Conservation (phyloP, 2,113 vertebrate species). For the Camarhynchus parvulus region DNA sequence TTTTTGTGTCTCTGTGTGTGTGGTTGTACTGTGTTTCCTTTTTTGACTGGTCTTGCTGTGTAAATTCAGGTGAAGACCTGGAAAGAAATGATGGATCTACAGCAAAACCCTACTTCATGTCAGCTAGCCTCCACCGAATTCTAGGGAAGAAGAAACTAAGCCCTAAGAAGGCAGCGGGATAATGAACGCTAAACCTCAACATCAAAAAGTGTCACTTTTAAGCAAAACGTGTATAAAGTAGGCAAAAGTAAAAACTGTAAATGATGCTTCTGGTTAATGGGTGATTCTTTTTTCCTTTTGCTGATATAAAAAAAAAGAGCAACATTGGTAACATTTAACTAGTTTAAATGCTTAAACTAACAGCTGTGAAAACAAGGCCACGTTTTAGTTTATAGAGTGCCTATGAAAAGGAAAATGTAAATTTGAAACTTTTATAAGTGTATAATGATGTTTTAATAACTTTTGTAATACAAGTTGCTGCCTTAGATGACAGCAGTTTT, state of each 20-base stretch:
- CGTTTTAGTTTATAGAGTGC: conserved; percentile 70
- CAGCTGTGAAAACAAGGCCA: conserved; percentile 55
- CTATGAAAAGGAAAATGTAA: conserved; percentile 67
- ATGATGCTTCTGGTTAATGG: conserved; percentile 66
- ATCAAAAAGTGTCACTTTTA: conserved; percentile 47
- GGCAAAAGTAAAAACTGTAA: conserved; percentile 60
- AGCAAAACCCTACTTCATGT: conserved; percentile 93
- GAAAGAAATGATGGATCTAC: conserved; percentile 94
- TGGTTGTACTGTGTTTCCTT: background rate
- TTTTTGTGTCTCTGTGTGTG: background rate
- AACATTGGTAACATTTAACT: background rate
- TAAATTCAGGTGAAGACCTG: conserved; percentile 91
- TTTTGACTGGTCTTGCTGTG: conserved; percentile 51
- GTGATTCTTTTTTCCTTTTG: conserved; percentile 56
- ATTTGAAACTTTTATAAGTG: conserved; percentile 71
- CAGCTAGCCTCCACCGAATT: conserved; percentile 89
- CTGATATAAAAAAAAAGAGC: conserved; percentile 32
- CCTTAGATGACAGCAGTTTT: conserved; percentile 68
- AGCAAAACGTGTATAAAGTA: conserved; percentile 55
- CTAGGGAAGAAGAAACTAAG: conserved; percentile 86
- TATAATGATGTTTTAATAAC: conserved; percentile 73
- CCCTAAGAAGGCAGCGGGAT: conserved; percentile 79
- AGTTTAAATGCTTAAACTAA: conserved; percentile 22
- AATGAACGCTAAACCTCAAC: conserved; percentile 24
- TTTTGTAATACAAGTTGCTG: conserved; percentile 76